phyloP scores from a whole-genome alignment of 2,797 vertebrate species.

The Pelobates cultripes region DNA sequence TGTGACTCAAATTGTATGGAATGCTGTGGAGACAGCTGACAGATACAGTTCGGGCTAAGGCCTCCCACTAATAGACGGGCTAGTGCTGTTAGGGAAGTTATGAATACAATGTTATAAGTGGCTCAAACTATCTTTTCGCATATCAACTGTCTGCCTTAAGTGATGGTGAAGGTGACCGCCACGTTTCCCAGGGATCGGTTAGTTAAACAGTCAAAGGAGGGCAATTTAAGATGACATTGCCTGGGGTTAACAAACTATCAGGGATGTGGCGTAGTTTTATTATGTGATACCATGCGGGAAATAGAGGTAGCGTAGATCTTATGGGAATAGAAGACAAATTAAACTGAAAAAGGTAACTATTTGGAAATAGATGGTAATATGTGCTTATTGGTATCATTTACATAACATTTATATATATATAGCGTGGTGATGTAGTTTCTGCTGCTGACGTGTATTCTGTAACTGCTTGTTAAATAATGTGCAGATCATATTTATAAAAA shows the following conservation, averaged over 20 bases:
- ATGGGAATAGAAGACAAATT: neutral
- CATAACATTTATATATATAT: too few relatives aligned
- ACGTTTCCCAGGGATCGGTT: constrained; percentile 8
- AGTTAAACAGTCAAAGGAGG: constrained; percentile 8
- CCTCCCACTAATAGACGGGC: constrained; percentile 31
- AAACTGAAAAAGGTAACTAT: neutral
- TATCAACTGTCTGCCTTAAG: neutral
- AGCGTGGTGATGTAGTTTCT: too few relatives aligned
- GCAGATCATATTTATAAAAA: too few relatives aligned
- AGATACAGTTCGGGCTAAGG: constrained; percentile 21
- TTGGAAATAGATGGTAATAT: too few relatives aligned
- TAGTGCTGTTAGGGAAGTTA: constrained; percentile 33
- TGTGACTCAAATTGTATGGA: constrained; percentile 42
- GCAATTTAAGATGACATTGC: constrained; percentile 27
- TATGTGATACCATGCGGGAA: neutral
- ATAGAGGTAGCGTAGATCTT: neutral
- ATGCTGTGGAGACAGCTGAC: constrained; percentile 39
- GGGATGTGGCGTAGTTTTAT: neutral
- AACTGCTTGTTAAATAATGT: too few relatives aligned
- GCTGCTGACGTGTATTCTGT: too few relatives aligned
- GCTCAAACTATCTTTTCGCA: constrained; percentile 29
- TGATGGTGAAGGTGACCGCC: constrained; percentile 31
- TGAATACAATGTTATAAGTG: constrained; percentile 33
- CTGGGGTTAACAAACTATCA: constrained; percentile 3
- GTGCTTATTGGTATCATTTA: too few relatives aligned